phyloP scores from a whole-genome alignment of 2,888 invertebrate species.

The Blera fallax region DNA sequence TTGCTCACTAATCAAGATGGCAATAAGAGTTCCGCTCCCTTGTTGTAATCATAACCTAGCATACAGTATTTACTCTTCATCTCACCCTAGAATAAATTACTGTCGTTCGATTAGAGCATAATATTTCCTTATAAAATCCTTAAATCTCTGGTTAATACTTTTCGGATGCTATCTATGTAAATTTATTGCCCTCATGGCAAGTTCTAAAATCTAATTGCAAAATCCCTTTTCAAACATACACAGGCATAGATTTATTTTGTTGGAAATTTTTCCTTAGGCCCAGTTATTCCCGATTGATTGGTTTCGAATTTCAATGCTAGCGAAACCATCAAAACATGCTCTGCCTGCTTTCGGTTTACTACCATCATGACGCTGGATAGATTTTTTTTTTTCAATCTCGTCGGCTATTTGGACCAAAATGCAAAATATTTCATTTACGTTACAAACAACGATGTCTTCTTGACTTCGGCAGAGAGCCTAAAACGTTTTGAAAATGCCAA shows the following conservation, averaged over 20 bases:
- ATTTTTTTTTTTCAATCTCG: not conserved
- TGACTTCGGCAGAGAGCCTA: not conserved
- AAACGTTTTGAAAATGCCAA: slow-evolving; percentile 22
- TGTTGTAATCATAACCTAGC: too few species aligned
- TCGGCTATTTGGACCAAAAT: not conserved
- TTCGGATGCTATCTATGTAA: not conserved
- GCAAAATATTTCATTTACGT: slow-evolving; percentile 20
- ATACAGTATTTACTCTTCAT: too few species aligned
- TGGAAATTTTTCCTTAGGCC: not conserved
- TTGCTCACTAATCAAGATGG: too few species aligned
- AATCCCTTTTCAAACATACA: not conserved
- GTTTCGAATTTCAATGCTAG: not conserved
- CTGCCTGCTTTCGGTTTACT: not conserved
- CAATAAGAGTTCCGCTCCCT: too few species aligned
- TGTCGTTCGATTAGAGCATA: not conserved
- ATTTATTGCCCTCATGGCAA: not conserved
- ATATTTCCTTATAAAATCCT: not conserved
- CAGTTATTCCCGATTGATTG: not conserved
- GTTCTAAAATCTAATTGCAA: not conserved
- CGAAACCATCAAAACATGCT: slow-evolving; percentile 7
- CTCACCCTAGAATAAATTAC: too few species aligned
- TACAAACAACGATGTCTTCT: not conserved
- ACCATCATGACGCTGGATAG: not conserved
- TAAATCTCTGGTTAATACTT: not conserved
- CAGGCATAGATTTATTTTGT: not conserved